Evolutionary conservation across 2,888 invertebrate species (phyloP), one percentile per base, ranked within the genome.

Genomic region (Microctonus brassicae): DNA sequence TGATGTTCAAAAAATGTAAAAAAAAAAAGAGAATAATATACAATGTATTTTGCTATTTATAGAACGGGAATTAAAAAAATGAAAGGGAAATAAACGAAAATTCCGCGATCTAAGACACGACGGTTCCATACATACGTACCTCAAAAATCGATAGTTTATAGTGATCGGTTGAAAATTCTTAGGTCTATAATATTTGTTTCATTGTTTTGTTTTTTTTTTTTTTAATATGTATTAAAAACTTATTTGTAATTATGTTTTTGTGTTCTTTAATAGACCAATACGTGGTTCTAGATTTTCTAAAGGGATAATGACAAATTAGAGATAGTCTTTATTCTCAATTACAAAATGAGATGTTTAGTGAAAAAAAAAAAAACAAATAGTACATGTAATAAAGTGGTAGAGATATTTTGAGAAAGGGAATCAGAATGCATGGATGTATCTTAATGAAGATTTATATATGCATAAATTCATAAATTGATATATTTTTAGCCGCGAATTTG

Each of bases 101-200:
- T 72, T 39, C 63, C 73, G 73, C 65, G 68, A 81, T 78, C n/a
- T 79, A 78, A 77, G 74, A 68, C 76, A 75, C 76, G 79, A 79
- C 75, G 78, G 82, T 83, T 83, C 81, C 81, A 85, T 78, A 80
- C 82, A 83, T 86, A 86, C 84, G 86, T 87, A 87, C 87, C 86
- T 86, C 85, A 84, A 78, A 83, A 72, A 77, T 85, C 84, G 83
- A 85, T 85, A 84, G 83, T 82, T 79, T 83, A 47, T 17, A 17
- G 6, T 47, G 80, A 87, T 84, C 83, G 84, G 86, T 82, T 58
- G 42, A 52, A 47, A 82, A 87, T 82, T 86, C 81, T 80, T 86
- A 86, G 85, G 76, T 85, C 80, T 83, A 83, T 80, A 79, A 79
- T 77, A 78, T 80, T 81, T 80, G 78, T 76, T 52, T 34, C 20